Evolutionary conservation across 2,888 invertebrate species (phyloP).

Genomic region (Tethea ocularis): DNA sequence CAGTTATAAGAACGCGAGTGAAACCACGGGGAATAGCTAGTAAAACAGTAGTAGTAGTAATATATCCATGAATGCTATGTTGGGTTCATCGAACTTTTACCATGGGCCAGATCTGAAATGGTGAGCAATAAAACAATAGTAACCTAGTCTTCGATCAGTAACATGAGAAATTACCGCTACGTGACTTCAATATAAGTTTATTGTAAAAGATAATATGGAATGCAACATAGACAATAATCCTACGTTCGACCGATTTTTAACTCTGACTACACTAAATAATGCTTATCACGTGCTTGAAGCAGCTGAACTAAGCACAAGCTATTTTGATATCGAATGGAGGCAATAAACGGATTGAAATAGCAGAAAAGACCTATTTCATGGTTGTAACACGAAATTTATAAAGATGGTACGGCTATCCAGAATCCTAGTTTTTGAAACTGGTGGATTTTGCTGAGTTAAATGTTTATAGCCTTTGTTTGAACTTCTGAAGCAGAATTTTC

Average conservation of each 20-base stretch:
- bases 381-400: conserved; percentile 7
- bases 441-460: not conserved
- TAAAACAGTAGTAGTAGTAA: no score
- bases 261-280: conserved; percentile 16
- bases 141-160: not conserved
- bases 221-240: not conserved
- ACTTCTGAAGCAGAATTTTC: not conserved
- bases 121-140: not conserved
- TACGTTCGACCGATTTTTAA: not conserved
- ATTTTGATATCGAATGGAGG: conserved; percentile 21
- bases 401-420: not conserved
- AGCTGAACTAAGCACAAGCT: conserved; percentile 25
- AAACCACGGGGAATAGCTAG: no score
- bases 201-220: not conserved
- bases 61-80: no score
- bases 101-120: no score
- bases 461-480: not conserved
- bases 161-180: not conserved
- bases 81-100: no score
- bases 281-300: conserved; percentile 26
- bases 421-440: conserved; percentile 5
- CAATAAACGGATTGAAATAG: conserved; percentile 18
- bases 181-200: not conserved
- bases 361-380: conserved; percentile 13
- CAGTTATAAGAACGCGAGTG: no score